Evolutionary conservation across 2,113 vertebrate genomes (phyloP).

Genomic region (Microcebus murinus): DNA sequence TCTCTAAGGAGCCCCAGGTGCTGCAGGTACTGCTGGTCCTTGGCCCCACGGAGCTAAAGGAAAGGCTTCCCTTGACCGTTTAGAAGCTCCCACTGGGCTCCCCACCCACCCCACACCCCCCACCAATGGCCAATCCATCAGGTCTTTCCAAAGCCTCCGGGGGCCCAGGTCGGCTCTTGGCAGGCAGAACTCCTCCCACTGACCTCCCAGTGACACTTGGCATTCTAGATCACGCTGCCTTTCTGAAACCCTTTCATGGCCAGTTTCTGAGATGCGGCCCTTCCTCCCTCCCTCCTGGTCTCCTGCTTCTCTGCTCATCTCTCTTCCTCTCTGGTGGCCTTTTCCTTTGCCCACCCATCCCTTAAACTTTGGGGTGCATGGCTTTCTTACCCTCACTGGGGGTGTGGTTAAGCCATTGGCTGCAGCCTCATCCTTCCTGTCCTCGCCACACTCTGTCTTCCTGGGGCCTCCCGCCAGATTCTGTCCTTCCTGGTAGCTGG

Average conservation of each 20-base stretch:
- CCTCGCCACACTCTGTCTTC: not conserved
- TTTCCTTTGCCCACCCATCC: not conserved
- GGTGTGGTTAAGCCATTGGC: not conserved
- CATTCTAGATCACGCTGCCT: not conserved
- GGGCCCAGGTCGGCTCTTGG: not conserved
- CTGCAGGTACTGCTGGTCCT: not conserved
- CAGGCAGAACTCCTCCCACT: not conserved
- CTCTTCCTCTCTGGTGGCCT: not conserved
- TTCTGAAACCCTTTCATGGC: not conserved
- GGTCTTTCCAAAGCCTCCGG: not conserved
- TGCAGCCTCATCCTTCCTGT: not conserved
- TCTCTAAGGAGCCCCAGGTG: not conserved
- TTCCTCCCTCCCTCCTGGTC: not conserved
- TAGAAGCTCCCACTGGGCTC: not conserved
- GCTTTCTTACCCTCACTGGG: not conserved
- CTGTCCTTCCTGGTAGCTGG: constrained; percentile 38
- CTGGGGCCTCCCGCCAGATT: not conserved
- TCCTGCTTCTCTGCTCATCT: not conserved
- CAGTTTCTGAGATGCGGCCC: not conserved
- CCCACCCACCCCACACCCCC: not conserved
- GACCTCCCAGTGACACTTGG: not conserved
- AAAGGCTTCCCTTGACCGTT: not conserved
- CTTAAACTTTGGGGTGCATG: not conserved
- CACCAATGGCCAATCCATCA: not conserved
- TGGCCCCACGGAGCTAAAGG: not conserved